A percentile compares a stretch with the other conserved stretches of the same genome.
These are phyloP conservation scores for Campoplex capitator DNA, from an alignment of 2,888 invertebrate genomes.

Conservation along the genomic window DNA sequence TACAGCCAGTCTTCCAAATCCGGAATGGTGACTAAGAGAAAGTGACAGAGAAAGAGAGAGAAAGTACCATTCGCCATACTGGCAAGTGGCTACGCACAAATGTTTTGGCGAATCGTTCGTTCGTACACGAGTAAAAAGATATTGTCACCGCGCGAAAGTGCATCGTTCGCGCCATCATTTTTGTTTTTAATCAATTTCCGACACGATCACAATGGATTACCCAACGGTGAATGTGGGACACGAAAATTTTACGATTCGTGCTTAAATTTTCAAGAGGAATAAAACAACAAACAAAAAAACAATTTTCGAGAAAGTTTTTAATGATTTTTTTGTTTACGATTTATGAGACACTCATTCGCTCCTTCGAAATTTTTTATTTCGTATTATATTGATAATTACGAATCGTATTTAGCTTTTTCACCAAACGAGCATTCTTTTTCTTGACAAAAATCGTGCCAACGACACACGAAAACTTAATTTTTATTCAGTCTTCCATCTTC, in stretches of 20 bases:
- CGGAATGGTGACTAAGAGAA: constrained; percentile 78
- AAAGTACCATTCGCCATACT: constrained; percentile 51
- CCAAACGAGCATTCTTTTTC: no score
- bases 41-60: constrained; percentile 49
- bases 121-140: background rate
- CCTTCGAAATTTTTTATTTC: background rate
- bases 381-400: background rate
- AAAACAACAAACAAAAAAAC: background rate
- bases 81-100: background rate
- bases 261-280: background rate
- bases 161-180: constrained; percentile 3
- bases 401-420: background rate
- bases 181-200: background rate
- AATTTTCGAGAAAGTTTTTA: background rate
- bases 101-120: constrained; percentile 60
- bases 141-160: background rate
- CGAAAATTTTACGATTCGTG: background rate
- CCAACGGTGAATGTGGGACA: background rate
- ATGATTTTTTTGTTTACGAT: background rate
- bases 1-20: constrained; percentile 78
- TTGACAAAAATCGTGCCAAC: no score
- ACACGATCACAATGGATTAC: constrained; percentile 1
- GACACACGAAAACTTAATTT: no score
- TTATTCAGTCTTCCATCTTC: no score
- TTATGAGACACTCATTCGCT: background rate